Conservation (phyloP, 2,888 invertebrate genomes). For the Meiosimyza platycephala region DNA sequence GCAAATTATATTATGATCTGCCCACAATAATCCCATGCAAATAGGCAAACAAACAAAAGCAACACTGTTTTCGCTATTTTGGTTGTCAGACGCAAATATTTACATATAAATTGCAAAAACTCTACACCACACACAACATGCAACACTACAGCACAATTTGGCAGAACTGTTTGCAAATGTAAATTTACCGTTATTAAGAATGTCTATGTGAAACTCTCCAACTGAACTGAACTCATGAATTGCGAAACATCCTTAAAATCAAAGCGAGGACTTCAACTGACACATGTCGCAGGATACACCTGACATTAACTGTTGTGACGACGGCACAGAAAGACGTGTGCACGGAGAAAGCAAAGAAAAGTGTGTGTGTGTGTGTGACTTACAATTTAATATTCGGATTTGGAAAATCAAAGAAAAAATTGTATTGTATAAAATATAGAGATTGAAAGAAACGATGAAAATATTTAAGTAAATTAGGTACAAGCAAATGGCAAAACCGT, state of each 20-base stretch:
- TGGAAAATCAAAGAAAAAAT: slow-evolving; percentile 21
- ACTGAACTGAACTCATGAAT: slow-evolving; percentile 17
- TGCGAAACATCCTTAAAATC: slow-evolving; percentile 27
- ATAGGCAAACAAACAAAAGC: slow-evolving; percentile 34
- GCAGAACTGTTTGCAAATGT: slow-evolving; percentile 51
- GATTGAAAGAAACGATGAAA: slow-evolving; percentile 25
- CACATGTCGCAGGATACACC: slow-evolving; percentile 47
- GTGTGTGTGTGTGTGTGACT: neutral
- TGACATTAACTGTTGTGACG: slow-evolving; percentile 56
- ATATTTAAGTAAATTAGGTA: neutral
- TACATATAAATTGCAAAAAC: too few species aligned
- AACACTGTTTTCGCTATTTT: slow-evolving; percentile 46
- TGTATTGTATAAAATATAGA: neutral
- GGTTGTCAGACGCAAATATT: slow-evolving; percentile 3
- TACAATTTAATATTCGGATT: slow-evolving; percentile 18
- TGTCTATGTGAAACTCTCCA: slow-evolving; percentile 32
- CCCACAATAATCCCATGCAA: slow-evolving; percentile 31
- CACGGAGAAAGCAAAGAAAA: slow-evolving; percentile 14
- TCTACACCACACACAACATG: too few species aligned
- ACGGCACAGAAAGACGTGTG: slow-evolving; percentile 48
- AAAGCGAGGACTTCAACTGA: slow-evolving; percentile 25
- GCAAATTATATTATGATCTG: neutral
- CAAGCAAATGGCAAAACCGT: neutral
- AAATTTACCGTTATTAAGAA: slow-evolving; percentile 36
- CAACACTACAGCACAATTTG: slow-evolving; percentile 45